Conservation (phyloP, 2,113 vertebrate genomes). For the Gopherus flavomarginatus region DNA sequence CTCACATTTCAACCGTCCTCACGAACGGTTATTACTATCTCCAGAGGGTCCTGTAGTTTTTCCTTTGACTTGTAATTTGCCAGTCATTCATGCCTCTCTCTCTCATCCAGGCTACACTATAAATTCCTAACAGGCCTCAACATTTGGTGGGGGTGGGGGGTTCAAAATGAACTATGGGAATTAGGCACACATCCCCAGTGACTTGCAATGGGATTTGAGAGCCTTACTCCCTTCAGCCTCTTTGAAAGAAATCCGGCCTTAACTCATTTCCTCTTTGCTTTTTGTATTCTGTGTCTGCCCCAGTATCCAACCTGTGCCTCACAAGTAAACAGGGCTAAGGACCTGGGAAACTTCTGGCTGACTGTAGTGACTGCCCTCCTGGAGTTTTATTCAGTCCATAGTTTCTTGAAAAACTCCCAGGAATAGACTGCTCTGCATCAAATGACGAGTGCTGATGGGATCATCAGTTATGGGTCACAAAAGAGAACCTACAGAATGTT, state of each 20-base stretch:
- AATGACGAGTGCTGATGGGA: not conserved
- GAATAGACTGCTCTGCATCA: not conserved
- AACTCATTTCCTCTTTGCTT: not conserved
- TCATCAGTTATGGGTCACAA: not conserved
- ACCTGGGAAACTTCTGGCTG: not conserved
- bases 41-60: not conserved
- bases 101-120: not conserved
- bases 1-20: not conserved
- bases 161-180: not conserved
- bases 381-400: not conserved
- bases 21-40: not conserved
- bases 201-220: not conserved
- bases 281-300: not conserved
- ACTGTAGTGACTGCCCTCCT: not conserved
- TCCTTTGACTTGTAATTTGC: not conserved
- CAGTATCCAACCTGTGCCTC: not conserved
- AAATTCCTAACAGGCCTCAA: not conserved
- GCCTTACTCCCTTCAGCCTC: not conserved
- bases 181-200: not conserved
- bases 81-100: not conserved
- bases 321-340: not conserved
- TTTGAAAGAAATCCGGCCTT: not conserved
- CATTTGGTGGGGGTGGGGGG: not conserved
- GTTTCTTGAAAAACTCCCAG: not conserved
- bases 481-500: not conserved